Evolutionary conservation across 2,888 invertebrate species (phyloP), one percentile per base, ranked within the genome.

Genomic region (Onthophagus sagittarius): DNA sequence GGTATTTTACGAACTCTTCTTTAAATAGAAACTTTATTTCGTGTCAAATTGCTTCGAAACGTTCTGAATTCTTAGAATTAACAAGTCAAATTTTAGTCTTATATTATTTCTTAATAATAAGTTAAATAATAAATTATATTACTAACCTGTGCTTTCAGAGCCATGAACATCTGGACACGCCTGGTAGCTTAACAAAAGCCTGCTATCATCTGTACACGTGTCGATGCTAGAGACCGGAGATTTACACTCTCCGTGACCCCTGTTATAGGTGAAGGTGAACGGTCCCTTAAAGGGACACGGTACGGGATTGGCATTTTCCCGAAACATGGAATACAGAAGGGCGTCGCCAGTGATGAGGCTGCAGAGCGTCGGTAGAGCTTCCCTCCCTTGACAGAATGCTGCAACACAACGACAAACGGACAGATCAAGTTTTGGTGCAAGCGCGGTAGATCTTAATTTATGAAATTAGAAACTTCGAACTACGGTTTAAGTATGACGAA

Each of bases 151-250:
- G 84, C 95, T 96, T 84, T 97, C 97, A 0, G 96, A 94, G 71
- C 94, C 95, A 78, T 92, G 90, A 5, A 97, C 93, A 85, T 97
- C 96, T 13, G 95, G 95, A 84, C 98, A 98, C 5, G 96, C 96
- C 84, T 97, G 96, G 86, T 96, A 97, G 85, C 94, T 94, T 82
- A 98, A 92, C 78, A 97, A 89, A 72, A 97, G 88, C 78, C 94
- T 89, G 77, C 95, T 96, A 82, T 96, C 94, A 84, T 97, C 96
- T 0, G 97, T 97, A 86, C 97, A 98, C 81, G 95, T 94, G 85
- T 97, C 97, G 80, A 97, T 94, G 79, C 95, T 95, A 69, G 97
- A 97, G 71, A 93, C 92, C 0, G 97, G 97, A 80, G 91, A 92
- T 78, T 91, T 91, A 86, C 97, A 97, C 83, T 95, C 95, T 15